phyloP scores from a whole-genome alignment of 2,888 invertebrate species.

The Neria commutata region DNA sequence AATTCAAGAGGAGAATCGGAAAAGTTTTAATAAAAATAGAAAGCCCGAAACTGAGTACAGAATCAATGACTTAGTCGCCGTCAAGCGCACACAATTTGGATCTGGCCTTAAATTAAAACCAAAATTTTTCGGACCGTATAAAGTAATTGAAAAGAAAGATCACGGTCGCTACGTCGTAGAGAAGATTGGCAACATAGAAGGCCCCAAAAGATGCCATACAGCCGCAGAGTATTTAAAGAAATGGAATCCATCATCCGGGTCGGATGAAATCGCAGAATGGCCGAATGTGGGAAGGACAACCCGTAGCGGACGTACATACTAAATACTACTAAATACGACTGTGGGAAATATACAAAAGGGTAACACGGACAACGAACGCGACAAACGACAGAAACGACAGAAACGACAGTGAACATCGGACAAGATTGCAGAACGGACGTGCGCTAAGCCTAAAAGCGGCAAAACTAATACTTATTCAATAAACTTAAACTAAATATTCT shows the following conservation, averaged over 20 bases:
- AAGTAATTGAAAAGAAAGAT: background rate
- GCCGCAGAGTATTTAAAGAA: constrained; percentile 14
- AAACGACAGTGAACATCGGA: no score
- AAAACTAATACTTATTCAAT: no score
- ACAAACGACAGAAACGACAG: no score
- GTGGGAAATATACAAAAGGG: no score
- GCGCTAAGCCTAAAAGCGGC: no score
- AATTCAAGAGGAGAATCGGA: constrained; percentile 11
- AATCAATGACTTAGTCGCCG: constrained; percentile 13
- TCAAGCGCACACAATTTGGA: constrained; percentile 19
- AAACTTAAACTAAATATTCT: no score
- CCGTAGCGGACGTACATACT: no score
- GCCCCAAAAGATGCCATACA: constrained; percentile 11
- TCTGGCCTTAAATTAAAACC: constrained; percentile 6
- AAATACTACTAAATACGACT: no score
- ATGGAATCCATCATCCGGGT: background rate
- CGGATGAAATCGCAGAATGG: background rate
- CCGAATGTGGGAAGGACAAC: background rate
- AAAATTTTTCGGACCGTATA: constrained; percentile 9
- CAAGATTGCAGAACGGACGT: no score
- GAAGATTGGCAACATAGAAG: constrained; percentile 10
- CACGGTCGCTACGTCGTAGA: constrained; percentile 9
- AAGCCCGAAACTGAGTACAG: constrained; percentile 4
- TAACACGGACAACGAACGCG: no score
- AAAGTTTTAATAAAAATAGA: background rate